Evolutionary conservation across 1,140 invertebrate genomes (phyloP), one percentile per base, ranked within the genome.

Genomic region (Drosophila jambulina): DNA sequence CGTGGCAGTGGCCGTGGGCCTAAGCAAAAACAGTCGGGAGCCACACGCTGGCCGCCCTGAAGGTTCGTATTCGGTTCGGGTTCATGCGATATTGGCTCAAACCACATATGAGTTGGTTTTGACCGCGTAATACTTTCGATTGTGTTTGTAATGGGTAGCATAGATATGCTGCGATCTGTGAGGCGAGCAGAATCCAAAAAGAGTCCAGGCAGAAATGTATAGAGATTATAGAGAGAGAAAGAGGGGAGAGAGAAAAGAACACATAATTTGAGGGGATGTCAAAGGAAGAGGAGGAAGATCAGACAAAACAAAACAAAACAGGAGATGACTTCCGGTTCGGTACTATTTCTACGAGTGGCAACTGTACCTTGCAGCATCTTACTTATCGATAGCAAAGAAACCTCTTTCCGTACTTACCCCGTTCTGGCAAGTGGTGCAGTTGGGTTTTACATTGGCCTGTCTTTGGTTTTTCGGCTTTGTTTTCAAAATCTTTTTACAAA

Each of bases 91-190:
- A 42, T 82, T 64, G 71, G 62, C 60, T 90, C 78, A 90, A 82
- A 90, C 85, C 74, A 90, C 86, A 70, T 91, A 91, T 64, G 91
- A 87, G 78, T 92, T 91, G 57, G 82, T 86, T 75, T 92, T 92
- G 80, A 92, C 91, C 59, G 91, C 84, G 82, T 92, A 92, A 83
- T 92, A 92, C 84, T 92, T 92, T 92, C 88, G 91, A 75, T 90
- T 92, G 77, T 84, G 87, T 81, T 91, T 91, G 68, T 85, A 91
- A 91, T 91, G 91, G 82, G 91, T 82, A 56, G 87, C 91, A 91
- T 92, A 92, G 76, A 92, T 92, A 86, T 92, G 91, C 71, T 92
- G 91, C 74, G 79, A 92, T 92, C 91, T 92, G 84, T 71, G 74
- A 83, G 87, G 78, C 64, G 75, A 63, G 82, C 70, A 67, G 82